phyloP scores from a whole-genome alignment of 1,140 invertebrate species.

The Bactericera cockerelli region DNA sequence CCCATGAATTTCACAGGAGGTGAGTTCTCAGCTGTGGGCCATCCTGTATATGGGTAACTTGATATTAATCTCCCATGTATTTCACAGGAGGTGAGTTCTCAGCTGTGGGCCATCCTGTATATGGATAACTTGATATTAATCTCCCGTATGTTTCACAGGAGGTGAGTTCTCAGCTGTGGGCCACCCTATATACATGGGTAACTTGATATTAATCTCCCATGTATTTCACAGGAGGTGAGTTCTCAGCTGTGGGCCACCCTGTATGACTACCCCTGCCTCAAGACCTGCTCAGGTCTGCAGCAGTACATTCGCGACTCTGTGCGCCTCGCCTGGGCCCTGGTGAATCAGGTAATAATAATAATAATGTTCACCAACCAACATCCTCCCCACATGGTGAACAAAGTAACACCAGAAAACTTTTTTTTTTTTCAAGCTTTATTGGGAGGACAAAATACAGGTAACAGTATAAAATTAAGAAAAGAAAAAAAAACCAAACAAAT shows the following conservation, averaged over 20 bases:
- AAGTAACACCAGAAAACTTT: neutral
- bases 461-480: too few relatives aligned
- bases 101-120: slow-evolving; percentile 50
- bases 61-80: too few relatives aligned
- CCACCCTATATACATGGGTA: slow-evolving; percentile 56
- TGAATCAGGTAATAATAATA: slow-evolving; percentile 35
- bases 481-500: too few relatives aligned
- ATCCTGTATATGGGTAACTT: too few relatives aligned
- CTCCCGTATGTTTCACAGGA: too few relatives aligned
- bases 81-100: slow-evolving; percentile 41
- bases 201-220: too few relatives aligned
- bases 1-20: too few relatives aligned
- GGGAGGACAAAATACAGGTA: too few relatives aligned
- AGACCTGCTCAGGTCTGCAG: slow-evolving; percentile 40
- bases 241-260: slow-evolving; percentile 49
- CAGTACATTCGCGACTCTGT: slow-evolving; percentile 47
- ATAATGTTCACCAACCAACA: neutral
- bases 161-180: slow-evolving; percentile 45
- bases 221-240: slow-evolving; percentile 38
- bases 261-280: slow-evolving; percentile 58
- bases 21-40: too few relatives aligned
- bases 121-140: too few relatives aligned
- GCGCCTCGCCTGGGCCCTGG: slow-evolving; percentile 46
- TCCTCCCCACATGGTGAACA: too few relatives aligned
- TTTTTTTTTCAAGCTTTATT: too few relatives aligned